Evolutionary conservation across 2,113 vertebrate genomes (phyloP).

Genomic region (Neolamprologus fasciatus): DNA sequence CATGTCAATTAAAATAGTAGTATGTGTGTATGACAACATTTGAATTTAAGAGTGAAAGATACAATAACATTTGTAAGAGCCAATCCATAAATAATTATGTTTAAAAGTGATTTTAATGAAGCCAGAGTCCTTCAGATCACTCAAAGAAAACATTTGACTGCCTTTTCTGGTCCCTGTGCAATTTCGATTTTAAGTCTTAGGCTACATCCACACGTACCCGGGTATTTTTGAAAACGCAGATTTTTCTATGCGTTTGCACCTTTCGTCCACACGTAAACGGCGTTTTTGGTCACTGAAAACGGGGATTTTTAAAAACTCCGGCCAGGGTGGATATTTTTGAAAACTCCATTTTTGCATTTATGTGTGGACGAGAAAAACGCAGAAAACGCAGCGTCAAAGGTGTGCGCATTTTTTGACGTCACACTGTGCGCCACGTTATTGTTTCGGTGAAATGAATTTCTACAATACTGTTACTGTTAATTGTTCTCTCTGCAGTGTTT

Average conservation of each 20-base stretch:
- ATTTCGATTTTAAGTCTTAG: not conserved
- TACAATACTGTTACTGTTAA: too few relatives aligned
- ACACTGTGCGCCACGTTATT: too few relatives aligned
- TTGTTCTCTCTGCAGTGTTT: too few relatives aligned
- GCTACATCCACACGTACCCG: fast-evolving
- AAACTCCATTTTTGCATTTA: fast-evolving
- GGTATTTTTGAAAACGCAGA: too few relatives aligned
- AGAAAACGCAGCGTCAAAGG: too few relatives aligned
- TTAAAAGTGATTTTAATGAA: not conserved
- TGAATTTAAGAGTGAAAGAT: not conserved
- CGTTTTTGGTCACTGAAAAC: too few relatives aligned
- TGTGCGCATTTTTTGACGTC: too few relatives aligned
- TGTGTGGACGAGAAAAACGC: fast-evolving
- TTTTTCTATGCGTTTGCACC: too few relatives aligned
- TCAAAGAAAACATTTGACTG: not conserved
- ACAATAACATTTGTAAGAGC: not conserved
- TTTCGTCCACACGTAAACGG: too few relatives aligned
- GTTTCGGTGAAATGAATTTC: too few relatives aligned
- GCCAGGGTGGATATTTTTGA: too few relatives aligned
- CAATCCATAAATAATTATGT: fast-evolving
- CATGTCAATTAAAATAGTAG: not conserved
- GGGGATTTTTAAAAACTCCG: fast-evolving
- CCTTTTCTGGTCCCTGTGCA: not conserved
- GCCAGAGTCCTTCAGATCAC: not conserved
- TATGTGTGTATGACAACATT: not conserved